Evolutionary conservation across 2,888 invertebrate species (phyloP), one percentile per base, ranked within the genome.

Genomic region (Mallateleia sp.): DNA sequence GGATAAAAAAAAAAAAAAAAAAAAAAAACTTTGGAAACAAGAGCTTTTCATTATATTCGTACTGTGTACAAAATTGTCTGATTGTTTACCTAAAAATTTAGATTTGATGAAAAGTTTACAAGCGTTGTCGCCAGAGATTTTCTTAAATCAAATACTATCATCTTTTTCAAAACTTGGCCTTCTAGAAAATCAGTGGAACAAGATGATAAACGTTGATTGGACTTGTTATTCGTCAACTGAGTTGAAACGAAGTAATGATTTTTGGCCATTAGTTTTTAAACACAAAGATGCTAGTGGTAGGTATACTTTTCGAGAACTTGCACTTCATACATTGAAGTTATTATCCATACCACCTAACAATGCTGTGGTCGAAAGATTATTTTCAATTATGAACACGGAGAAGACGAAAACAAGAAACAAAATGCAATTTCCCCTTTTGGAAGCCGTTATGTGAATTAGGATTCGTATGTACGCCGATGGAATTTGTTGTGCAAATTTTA

Each of bases 371-470:
- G 85, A 85, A 67, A 62, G 85, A 52, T 58, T 74, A 38, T 86
- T 86, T 62, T 86, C 81, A 34, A 56, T 72, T 14, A 86, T 86
- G 81, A 86, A 86, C 47, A 24, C 42, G 5, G 32, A 81, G 8
- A 85, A 81, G 50, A 75, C 85, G 0, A 85, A 85, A 81, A 24
- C 20, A 8, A 42, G 81, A 20, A 85, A 85, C 25, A 72, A 45
- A 56, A 81, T 69, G 74, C 74, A 60, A 34, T 74, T 60, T 15
- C 47, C 60, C 28, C 25, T 74, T 3, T 50, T 74, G 34, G 74
- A 60, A 32, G 60, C 74, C 11, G 15, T 74, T 3, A 50, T 74
- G 60, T 5, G 60, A 60, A 60, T 74, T 34, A 74, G 15, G 20
- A 74, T 74, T 60, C 34, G 42, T 8, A 6, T 74, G 54, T 69